phyloP scores from a whole-genome alignment of 1,140 invertebrate genomes.

The Stegodyphus mimosarum region DNA sequence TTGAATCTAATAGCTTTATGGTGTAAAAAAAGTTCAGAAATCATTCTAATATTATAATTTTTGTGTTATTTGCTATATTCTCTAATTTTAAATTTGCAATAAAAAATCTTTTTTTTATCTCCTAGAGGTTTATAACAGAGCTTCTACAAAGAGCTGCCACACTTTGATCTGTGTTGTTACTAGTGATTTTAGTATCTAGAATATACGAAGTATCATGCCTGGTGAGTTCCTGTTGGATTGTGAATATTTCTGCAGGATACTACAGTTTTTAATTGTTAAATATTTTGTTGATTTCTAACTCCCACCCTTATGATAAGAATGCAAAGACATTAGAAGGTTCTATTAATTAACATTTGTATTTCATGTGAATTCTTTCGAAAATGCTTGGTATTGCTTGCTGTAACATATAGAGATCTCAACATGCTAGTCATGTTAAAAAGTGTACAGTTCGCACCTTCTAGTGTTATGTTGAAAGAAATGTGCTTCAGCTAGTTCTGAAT shows the following conservation, averaged over 20 bases:
- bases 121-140: neutral
- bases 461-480: too few relatives aligned
- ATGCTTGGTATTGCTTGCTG: neutral
- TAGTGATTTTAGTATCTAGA: neutral
- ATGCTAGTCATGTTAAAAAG: neutral
- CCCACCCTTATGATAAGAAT: neutral
- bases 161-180: neutral
- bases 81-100: too few relatives aligned
- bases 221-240: constrained; percentile 10
- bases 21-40: too few relatives aligned
- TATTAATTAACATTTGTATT: neutral
- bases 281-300: constrained; percentile 20
- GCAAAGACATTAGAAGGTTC: neutral
- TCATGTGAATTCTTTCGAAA: neutral
- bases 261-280: constrained; percentile 33
- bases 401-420: neutral
- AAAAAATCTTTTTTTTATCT: neutral
- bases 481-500: too few relatives aligned
- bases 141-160: neutral
- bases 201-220: constrained; percentile 1
- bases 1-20: too few relatives aligned
- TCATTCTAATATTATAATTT: too few relatives aligned
- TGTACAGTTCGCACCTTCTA: too few relatives aligned
- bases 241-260: constrained; percentile 11
- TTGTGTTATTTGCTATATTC: too few relatives aligned